These are phyloP conservation scores for Cassiopea andromeda DNA, from an alignment of 30 jellyfish, hydroid and myxozoan species.

Conservation along the genomic window DNA sequence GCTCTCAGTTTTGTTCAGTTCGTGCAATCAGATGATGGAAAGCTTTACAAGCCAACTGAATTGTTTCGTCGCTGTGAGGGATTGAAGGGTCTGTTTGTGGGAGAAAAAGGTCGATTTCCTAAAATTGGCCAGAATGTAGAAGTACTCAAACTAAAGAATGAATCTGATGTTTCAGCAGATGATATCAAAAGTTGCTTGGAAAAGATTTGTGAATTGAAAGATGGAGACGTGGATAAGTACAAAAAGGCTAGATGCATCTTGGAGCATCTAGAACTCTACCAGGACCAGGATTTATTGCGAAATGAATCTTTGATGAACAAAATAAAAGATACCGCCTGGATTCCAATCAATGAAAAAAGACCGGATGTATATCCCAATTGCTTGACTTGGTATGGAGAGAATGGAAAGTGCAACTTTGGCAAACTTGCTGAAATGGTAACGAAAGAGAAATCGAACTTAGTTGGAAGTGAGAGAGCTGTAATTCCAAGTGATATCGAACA, in stretches of 20 bases:
- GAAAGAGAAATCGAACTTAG: constrained; percentile 1
- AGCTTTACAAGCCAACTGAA: constrained; percentile 9
- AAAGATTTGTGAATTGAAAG: background rate
- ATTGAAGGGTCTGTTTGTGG: constrained; percentile 19
- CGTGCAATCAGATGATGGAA: constrained; percentile 38
- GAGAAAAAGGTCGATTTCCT: constrained; percentile 63
- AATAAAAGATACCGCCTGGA: constrained; percentile 19
- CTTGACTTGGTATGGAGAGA: constrained; percentile 52
- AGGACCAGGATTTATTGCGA: background rate
- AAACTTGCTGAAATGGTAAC: constrained; percentile 19
- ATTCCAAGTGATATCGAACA: background rate
- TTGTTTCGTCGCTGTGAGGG: constrained; percentile 37
- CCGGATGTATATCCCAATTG: constrained; percentile 58
- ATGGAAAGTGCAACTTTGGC: background rate
- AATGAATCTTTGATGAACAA: background rate
- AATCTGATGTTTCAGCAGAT: constrained; percentile 33
- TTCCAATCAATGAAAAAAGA: constrained; percentile 32
- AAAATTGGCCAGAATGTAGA: background rate
- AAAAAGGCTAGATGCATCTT: constrained; percentile 9
- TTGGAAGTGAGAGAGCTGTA: constrained; percentile 33
- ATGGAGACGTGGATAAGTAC: background rate
- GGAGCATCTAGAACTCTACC: constrained; percentile 11
- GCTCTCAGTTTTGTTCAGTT: constrained; percentile 2
- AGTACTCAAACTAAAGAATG: constrained; percentile 48
- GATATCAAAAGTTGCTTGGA: constrained; percentile 15